These are phyloP conservation scores for Lepus americanus DNA, from an alignment of 2,113 vertebrate species.

Conservation along the genomic window DNA sequence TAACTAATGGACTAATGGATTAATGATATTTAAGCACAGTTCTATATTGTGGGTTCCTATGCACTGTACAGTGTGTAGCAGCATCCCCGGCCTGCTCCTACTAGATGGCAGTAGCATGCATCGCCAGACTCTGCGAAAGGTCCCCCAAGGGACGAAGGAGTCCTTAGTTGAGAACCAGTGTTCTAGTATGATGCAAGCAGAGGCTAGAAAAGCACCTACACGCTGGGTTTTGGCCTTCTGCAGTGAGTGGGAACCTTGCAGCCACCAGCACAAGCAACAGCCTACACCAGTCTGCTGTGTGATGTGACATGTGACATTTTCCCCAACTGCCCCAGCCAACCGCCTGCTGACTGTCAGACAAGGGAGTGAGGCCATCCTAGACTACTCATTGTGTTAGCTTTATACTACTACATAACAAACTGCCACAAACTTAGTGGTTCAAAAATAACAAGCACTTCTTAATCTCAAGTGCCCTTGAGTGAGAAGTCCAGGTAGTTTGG, in stretches of 20 bases:
- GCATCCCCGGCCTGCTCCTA: background rate
- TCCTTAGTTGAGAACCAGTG: background rate
- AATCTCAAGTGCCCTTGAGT: background rate
- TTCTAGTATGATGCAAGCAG: background rate
- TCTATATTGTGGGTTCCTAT: background rate
- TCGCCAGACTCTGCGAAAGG: background rate
- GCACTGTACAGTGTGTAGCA: background rate
- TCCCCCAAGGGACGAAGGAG: background rate
- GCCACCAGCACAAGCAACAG: background rate
- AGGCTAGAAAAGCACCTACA: background rate
- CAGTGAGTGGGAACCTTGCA: background rate
- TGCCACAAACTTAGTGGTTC: background rate
- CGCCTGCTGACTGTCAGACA: background rate
- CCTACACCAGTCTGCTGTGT: background rate
- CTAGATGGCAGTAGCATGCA: background rate
- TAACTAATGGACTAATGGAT: background rate
- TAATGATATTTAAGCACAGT: background rate
- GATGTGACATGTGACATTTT: background rate
- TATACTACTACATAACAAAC: background rate
- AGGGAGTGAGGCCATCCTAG: background rate
- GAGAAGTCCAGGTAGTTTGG: background rate
- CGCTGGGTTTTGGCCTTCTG: background rate
- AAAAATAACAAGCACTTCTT: slow-evolving; percentile 9
- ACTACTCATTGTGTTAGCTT: background rate
- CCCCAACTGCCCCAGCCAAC: background rate